phyloP scores from a whole-genome alignment of 2,888 invertebrate genomes.

The Noctua comes region DNA sequence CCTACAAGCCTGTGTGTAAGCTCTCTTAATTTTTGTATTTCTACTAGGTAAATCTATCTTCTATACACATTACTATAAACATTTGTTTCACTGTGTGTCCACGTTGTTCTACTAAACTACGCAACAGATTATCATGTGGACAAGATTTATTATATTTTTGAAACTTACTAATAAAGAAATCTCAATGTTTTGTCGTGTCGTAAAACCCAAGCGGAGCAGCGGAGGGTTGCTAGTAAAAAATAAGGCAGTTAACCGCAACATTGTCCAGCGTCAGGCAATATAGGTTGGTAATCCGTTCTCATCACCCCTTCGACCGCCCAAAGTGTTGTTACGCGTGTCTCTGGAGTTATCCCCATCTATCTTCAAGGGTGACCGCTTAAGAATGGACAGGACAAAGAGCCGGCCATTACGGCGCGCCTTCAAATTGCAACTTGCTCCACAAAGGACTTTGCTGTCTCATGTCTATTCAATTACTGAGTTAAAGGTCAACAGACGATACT shows the following conservation, averaged over 20 bases:
- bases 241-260: constrained; percentile 26
- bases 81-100: neutral
- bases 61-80: neutral
- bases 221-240: constrained; percentile 27
- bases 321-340: constrained; percentile 54
- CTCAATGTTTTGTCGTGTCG: neutral
- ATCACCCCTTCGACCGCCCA: constrained; percentile 49
- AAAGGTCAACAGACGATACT: constrained; percentile 76
- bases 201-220: neutral
- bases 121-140: neutral
- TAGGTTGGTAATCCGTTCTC: constrained; percentile 42
- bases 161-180: constrained; percentile 1
- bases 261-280: constrained; percentile 40
- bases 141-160: neutral
- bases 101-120: neutral
- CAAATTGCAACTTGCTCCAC: constrained; percentile 78
- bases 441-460: constrained; percentile 82
- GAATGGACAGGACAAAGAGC: constrained; percentile 76
- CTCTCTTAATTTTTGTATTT: neutral
- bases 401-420: constrained; percentile 75
- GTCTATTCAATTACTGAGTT: constrained; percentile 80
- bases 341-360: constrained; percentile 67
- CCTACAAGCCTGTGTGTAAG: neutral
- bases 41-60: neutral
- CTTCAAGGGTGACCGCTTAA: constrained; percentile 69